A percentile compares a stretch with the other conserved stretches of the same genome.
phyloP scores from a whole-genome alignment of 2,888 invertebrate genomes.

The Amiota communis region DNA sequence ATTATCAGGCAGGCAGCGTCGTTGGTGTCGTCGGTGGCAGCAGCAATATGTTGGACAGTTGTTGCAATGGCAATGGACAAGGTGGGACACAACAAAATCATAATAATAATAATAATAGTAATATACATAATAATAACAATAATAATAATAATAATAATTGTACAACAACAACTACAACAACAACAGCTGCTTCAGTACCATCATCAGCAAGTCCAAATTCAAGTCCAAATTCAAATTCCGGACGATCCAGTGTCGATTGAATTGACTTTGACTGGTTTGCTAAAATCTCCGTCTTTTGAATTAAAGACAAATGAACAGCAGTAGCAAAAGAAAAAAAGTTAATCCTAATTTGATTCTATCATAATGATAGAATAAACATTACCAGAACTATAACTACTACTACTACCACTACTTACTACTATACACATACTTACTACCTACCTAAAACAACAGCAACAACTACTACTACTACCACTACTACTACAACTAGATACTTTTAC shows the following conservation, averaged over 20 bases:
- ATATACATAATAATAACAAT: conserved; percentile 38
- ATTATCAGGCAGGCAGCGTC: conserved; percentile 63
- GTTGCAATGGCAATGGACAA: conserved; percentile 70
- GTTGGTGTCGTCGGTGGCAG: conserved; percentile 50
- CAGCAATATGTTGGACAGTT: conserved; percentile 56
- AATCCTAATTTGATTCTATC: neutral
- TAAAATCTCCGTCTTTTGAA: conserved; percentile 46
- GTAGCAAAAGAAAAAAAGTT: conserved; percentile 31
- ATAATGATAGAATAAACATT: conserved; percentile 34
- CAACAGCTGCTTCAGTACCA: conserved; percentile 29
- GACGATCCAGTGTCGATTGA: conserved; percentile 79
- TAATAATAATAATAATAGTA: conserved; percentile 69
- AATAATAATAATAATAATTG: conserved; percentile 8
- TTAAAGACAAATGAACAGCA: neutral
- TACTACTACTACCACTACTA: neutral
- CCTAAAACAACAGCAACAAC: neutral
- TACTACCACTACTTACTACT: neutral
- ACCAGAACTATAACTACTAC: conserved; percentile 2
- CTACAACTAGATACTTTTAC: neutral
- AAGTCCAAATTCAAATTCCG: conserved; percentile 59
- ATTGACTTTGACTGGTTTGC: conserved; percentile 79
- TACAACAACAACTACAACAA: conserved; percentile 12
- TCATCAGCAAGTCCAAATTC: conserved; percentile 36
- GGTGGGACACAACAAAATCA: conserved; percentile 73
- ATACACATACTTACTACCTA: too few relatives aligned